These are phyloP conservation scores for Chitala chitala DNA, from an alignment of 2,113 vertebrate species.

Conservation along the genomic window DNA sequence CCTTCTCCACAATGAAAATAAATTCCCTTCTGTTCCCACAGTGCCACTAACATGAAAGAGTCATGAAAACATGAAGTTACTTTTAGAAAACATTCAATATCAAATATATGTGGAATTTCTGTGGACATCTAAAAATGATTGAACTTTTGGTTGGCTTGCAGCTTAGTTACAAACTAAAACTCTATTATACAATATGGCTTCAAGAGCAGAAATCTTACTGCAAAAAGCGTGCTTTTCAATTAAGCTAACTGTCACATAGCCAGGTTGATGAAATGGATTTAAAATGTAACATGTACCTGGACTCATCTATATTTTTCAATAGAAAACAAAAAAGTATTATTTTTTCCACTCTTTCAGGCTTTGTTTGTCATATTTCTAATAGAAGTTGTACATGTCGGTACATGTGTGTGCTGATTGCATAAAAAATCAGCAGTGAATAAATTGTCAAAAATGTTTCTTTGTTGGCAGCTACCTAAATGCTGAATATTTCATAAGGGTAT, in stretches of 20 bases:
- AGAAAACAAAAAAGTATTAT: no score
- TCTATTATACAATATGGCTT: no score
- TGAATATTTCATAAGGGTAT: conserved; percentile 64
- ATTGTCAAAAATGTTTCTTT: conserved; percentile 52
- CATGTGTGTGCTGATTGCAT: conserved; percentile 34
- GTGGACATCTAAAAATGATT: not conserved
- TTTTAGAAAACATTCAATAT: not conserved
- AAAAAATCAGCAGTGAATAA: conserved; percentile 57
- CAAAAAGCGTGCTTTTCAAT: no score
- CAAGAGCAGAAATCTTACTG: no score
- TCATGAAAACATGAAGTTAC: not conserved
- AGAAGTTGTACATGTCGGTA: no score
- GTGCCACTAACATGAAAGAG: not conserved
- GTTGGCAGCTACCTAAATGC: conserved; percentile 44
- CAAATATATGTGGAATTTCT: not conserved
- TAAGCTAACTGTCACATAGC: no score
- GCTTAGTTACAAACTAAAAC: no score
- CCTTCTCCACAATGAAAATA: not conserved
- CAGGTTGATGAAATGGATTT: no score
- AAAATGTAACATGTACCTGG: no score
- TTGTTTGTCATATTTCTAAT: no score
- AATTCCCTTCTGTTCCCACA: not conserved
- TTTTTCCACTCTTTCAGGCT: no score
- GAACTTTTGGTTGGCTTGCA: not conserved
- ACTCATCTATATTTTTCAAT: no score